Percentiles rank a stretch among this genome's conserved stretches.
phyloP scores from a whole-genome alignment of 1,140 invertebrate genomes.

The Adelges cooleyi region DNA sequence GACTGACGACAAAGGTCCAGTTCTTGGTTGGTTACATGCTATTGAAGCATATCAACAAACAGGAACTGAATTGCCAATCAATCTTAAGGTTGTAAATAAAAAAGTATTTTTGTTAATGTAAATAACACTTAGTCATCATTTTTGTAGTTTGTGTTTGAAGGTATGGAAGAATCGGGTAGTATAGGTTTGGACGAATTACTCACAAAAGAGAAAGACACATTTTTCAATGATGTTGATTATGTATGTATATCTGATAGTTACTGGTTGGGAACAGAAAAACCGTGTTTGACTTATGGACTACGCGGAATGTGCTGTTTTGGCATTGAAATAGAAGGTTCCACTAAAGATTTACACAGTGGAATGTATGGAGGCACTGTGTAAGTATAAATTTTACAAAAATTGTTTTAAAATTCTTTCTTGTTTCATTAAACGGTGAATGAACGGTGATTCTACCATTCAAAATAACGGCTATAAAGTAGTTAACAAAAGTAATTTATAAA shows the following conservation, averaged over 20 bases:
- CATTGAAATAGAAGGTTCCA: slow-evolving; percentile 76
- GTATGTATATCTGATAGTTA: slow-evolving; percentile 99
- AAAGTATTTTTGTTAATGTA: too few relatives aligned
- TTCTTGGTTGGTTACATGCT: slow-evolving; percentile 87
- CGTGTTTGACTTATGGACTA: slow-evolving; percentile 93
- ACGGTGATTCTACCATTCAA: too few relatives aligned
- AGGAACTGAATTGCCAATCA: slow-evolving; percentile 66
- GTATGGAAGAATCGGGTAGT: slow-evolving; percentile 97
- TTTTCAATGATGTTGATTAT: slow-evolving; percentile 77
- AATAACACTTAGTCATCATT: too few relatives aligned
- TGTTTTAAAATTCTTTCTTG: too few relatives aligned
- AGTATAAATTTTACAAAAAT: slow-evolving; percentile 41
- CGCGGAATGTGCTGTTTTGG: slow-evolving; percentile 88
- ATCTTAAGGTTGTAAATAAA: slow-evolving; percentile 77
- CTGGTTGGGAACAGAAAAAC: slow-evolving; percentile 92
- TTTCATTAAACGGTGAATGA: too few relatives aligned
- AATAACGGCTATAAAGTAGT: too few relatives aligned
- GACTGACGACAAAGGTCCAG: slow-evolving; percentile 89
- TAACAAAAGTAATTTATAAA: too few relatives aligned
- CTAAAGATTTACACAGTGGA: slow-evolving; percentile 91
- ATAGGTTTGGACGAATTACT: slow-evolving; percentile 86
- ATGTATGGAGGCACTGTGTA: slow-evolving; percentile 82
- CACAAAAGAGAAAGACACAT: slow-evolving; percentile 57
- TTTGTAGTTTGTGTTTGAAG: slow-evolving; percentile 82
- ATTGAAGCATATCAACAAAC: slow-evolving; percentile 75